A percentile compares a stretch with the other conserved stretches of the same genome.
Conservation (phyloP, 1,140 invertebrate species). For the Macrotrachela quadricornifera region DNA sequence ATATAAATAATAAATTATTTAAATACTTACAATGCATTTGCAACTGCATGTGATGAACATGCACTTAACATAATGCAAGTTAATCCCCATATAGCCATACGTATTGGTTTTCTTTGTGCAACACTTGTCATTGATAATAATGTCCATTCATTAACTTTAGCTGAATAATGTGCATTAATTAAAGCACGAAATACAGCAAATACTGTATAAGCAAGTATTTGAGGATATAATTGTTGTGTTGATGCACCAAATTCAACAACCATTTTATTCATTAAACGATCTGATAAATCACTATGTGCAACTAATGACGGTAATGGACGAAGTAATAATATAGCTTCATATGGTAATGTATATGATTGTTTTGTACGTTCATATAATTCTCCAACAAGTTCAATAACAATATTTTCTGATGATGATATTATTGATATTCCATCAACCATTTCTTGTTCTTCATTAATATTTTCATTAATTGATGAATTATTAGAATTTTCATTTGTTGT, state of each 20-base stretch:
- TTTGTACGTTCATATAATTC: neutral
- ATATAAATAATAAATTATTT: too few species aligned
- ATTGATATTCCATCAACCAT: too few species aligned
- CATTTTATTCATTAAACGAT: constrained; percentile 54
- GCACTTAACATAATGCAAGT: constrained; percentile 66
- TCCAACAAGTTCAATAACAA: too few species aligned
- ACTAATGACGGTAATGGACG: too few species aligned
- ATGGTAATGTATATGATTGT: constrained; percentile 15
- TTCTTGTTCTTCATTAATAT: too few species aligned
- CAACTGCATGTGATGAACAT: constrained; percentile 29
- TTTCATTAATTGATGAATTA: too few species aligned
- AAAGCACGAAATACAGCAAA: constrained; percentile 16
- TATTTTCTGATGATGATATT: too few species aligned
- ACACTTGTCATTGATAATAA: constrained; percentile 64
- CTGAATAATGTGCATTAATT: constrained; percentile 38
- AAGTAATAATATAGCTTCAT: too few species aligned
- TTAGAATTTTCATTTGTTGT: too few species aligned
- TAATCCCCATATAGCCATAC: constrained; percentile 59
- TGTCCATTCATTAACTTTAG: constrained; percentile 62
- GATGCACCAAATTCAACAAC: constrained; percentile 66
- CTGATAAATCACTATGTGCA: too few species aligned
- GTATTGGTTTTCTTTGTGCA: constrained; percentile 49
- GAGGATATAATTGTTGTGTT: constrained; percentile 41
- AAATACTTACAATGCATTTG: too few species aligned
- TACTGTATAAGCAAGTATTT: constrained; percentile 3